Percentiles rank a stretch among this genome's conserved stretches.
Conservation (phyloP, 2,888 invertebrate species). For the Sisyra nigra region DNA sequence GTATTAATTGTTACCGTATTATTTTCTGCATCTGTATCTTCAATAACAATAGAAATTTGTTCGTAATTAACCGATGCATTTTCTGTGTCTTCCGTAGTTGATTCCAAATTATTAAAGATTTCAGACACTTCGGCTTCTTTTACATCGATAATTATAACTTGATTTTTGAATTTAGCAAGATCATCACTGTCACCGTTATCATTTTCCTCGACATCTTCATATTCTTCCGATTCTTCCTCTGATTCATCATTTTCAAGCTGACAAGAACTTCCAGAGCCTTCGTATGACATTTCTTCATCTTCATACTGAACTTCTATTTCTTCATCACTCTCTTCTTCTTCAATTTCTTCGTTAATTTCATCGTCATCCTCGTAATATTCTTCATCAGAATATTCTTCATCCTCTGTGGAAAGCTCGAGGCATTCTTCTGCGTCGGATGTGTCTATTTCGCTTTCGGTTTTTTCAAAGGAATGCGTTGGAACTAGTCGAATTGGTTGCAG, state of each 20-base stretch:
- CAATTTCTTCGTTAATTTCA: constrained; percentile 11
- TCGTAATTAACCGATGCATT: no score
- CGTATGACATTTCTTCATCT: constrained; percentile 21
- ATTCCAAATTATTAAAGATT: neutral
- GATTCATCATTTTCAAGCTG: constrained; percentile 18
- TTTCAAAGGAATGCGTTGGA: constrained; percentile 1
- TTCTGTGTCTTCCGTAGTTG: neutral
- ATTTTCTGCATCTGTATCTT: neutral
- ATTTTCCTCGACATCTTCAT: neutral
- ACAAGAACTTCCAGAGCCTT: constrained; percentile 18
- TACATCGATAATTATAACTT: neutral
- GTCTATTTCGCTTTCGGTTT: constrained; percentile 4
- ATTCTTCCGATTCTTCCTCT: constrained; percentile 9
- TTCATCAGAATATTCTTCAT: constrained; percentile 19
- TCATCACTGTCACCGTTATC: neutral
- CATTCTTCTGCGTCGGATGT: constrained; percentile 22
- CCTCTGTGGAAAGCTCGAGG: constrained; percentile 20
- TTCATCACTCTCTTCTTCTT: constrained; percentile 27
- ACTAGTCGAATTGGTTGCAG: no score
- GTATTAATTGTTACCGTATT: neutral
- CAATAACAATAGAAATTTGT: no score
- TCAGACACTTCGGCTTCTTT: neutral
- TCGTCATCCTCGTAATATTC: constrained; percentile 20
- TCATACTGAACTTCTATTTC: constrained; percentile 30
- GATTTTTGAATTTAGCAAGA: neutral